Base-by-base conservation (phyloP, 2,113 vertebrate genomes). In the Dunckerocampus dactyliophorus region DNA sequence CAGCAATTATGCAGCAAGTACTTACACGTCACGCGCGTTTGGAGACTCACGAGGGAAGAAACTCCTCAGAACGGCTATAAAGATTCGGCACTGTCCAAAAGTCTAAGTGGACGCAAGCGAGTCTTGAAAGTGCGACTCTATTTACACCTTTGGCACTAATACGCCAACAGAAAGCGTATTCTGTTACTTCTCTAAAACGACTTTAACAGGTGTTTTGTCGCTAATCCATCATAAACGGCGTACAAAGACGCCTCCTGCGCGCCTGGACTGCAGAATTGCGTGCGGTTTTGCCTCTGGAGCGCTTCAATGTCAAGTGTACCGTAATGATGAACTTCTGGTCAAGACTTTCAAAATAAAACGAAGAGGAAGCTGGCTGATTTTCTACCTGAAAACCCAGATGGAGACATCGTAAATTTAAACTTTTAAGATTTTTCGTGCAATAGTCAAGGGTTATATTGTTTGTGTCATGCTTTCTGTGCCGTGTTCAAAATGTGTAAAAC, bases 311-410 rank as follows among this genome's bases (percentile, higher is more conserved):
- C 9, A 62, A 75, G 37, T 2, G 0, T 2, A 15, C 4, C 0
- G 8, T 2, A 15, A 1, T 3, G 1, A 21, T 0, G 24, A 34
- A 63, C 65, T 63, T 86, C 85, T 75, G 65, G 34, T 0, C 0
- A 0, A 0, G 4, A 0, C 10, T 67, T 80, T 84, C 85, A 82
- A 59, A 82, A 69, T 86, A 87, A 86, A 76, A 45, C 16, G 3
- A 1, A 3, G 1, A 13, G 13, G 12, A 3, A 12, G 39, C 39
- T 43, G 39, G 14, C 11, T 12, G 10, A 12, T 11, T 39, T 39
- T 39, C 9, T 14, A 43, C 13, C 39, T 4, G 12, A 43, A 43
- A 43, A 43, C 39, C 13, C 39, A 43, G 13, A 43, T 43, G 13
- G 14, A 2, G 39, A 43, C 12, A 14, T 14, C 12, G 10, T 10